Conservation (phyloP, 2,113 vertebrate genomes). For the Lophius piscatorius region DNA sequence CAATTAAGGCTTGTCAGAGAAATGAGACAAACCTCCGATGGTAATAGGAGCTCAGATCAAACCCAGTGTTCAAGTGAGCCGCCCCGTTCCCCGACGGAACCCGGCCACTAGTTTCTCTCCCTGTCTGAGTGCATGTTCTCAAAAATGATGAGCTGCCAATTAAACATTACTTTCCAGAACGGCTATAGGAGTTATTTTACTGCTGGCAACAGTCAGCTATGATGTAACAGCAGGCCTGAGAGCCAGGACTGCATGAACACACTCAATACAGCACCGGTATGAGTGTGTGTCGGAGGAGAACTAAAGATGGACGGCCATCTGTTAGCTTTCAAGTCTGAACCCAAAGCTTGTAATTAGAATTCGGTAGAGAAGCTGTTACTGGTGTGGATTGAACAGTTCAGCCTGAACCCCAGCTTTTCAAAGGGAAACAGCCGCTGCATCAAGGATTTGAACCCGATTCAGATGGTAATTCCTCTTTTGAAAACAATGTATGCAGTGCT, state of each 20-base stretch:
- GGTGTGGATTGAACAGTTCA: constrained; percentile 32
- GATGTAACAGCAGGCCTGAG: neutral
- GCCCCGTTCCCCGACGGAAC: too few species aligned
- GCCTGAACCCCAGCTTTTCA: constrained; percentile 30
- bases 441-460: constrained; percentile 37
- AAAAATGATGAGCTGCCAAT: constrained; percentile 34
- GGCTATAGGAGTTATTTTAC: too few species aligned
- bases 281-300: neutral
- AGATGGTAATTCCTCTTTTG: constrained; percentile 36
- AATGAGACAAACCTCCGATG: constrained; percentile 3
- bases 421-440: constrained; percentile 34
- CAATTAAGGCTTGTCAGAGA: neutral
- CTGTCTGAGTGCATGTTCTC: too few species aligned
- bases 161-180: constrained; percentile 3
- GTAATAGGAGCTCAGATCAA: neutral
- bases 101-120: too few species aligned
- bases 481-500: too few species aligned
- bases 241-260: too few species aligned
- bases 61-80: too few species aligned
- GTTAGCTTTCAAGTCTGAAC: constrained; percentile 24
- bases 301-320: constrained; percentile 2
- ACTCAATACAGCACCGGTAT: too few species aligned
- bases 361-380: constrained; percentile 5
- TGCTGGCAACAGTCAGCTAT: too few species aligned
- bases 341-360: constrained; percentile 30